Evolutionary conservation across 2,888 invertebrate species (phyloP).

Genomic region (Rotaria sp.): DNA sequence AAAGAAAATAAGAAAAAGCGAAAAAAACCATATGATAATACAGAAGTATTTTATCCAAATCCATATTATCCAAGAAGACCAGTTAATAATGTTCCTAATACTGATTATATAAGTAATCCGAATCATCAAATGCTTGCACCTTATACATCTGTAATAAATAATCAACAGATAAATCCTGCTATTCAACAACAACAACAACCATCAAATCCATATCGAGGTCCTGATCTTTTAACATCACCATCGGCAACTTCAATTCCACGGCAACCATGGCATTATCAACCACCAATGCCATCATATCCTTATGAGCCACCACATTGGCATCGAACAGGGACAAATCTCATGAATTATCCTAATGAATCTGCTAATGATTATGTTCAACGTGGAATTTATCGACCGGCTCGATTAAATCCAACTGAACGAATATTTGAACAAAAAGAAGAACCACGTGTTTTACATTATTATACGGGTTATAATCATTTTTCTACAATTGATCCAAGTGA

Average conservation of each 20-base stretch:
- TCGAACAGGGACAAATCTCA: not conserved
- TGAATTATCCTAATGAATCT: not conserved
- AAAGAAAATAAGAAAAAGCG: not conserved
- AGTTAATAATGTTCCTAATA: not conserved
- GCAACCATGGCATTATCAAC: not conserved
- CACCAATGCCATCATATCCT: not conserved
- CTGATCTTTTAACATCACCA: not conserved
- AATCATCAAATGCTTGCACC: not conserved
- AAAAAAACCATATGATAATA: not conserved
- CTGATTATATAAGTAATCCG: not conserved
- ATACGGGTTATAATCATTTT: slow-evolving; percentile 13
- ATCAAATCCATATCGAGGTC: not conserved
- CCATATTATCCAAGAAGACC: not conserved
- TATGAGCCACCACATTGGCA: not conserved
- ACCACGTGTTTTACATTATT: slow-evolving; percentile 25
- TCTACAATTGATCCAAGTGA: not conserved
- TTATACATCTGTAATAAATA: not conserved
- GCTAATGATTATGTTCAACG: not conserved
- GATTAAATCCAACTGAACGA: not conserved
- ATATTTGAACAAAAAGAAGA: not conserved
- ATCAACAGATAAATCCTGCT: not conserved
- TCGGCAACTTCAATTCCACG: not conserved
- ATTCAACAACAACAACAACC: not conserved
- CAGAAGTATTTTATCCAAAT: not conserved
- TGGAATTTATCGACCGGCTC: not conserved